Base-by-base conservation (phyloP, 2,797 vertebrate genomes). In the Anniella stebbinsi region DNA sequence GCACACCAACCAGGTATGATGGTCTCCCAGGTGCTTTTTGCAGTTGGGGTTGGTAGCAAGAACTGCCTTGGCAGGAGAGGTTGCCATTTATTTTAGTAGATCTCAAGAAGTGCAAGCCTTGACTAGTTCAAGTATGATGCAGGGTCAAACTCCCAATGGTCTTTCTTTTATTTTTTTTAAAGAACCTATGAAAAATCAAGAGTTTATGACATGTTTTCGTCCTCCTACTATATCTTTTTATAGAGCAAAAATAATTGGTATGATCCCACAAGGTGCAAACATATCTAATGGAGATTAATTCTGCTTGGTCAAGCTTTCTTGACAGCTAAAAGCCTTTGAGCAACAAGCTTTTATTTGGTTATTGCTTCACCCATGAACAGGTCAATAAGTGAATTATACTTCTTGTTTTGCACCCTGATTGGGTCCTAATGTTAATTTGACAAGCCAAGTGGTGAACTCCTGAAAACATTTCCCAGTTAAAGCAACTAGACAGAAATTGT, bases 401-500 rank as follows among this genome's bases (percentile, higher is more conserved):
- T 89, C 30, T 89, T 84, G 66, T 94, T 93, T 95, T 94, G 94
- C 80, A 93, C 89, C 54, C 89, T 95, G 90, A 93, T 87, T 94
- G 38, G 70, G 94, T 87, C 60, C 85, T 94, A 78, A 92, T 93
- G 80, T 80, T 95, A 95, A 95, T 95, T 87, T 97, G 93, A 95
- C 93, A 93, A 95, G 86, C 80, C 91, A 95, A 95, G 87, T 94
- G 91, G 91, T 96, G 1, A 90, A 95, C 93, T 92, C 83, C 85
- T 95, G 95, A 90, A 92, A 95, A 93, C 70, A 38, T 57, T 96
- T 94, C 88, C 90, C 88, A 93, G 85, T 87, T 96, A 93, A 96
- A 96, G 92, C 88, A 91, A 95, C 91, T 94, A 90, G 91, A 91
- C 88, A 93, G 94, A 94, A 95, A 93, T 94, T 93, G 89, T 92